Percentiles rank a stretch among this genome's conserved stretches.
Conservation (phyloP, 2,888 invertebrate genomes). For the Cryptocephalus moraei region DNA sequence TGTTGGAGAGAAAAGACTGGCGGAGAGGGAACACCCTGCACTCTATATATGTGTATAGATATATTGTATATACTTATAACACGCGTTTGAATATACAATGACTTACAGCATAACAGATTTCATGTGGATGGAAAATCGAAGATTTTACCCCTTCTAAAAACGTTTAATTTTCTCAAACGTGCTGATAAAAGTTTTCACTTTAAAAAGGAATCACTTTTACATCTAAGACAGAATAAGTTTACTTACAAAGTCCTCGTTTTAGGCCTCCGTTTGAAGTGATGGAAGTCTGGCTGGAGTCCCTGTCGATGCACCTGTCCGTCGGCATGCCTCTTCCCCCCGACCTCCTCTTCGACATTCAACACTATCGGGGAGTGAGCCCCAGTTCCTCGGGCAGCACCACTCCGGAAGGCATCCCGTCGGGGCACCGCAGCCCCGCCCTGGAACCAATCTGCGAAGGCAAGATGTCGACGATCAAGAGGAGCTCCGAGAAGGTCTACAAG, state of each 20-base stretch:
- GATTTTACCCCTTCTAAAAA: too few species aligned
- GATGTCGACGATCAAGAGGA: constrained; percentile 11
- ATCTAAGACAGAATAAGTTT: neutral
- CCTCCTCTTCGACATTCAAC: constrained; percentile 63
- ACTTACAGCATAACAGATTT: too few species aligned
- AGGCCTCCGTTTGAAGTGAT: constrained; percentile 85
- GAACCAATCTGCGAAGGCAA: constrained; percentile 47
- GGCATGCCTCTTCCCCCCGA: constrained; percentile 54
- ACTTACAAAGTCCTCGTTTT: constrained; percentile 1
- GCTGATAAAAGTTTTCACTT: too few species aligned
- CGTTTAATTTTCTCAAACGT: too few species aligned
- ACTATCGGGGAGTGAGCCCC: constrained; percentile 51
- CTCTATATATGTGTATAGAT: too few species aligned
- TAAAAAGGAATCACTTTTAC: neutral
- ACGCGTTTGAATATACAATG: too few species aligned
- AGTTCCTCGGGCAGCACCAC: constrained; percentile 51
- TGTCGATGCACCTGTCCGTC: constrained; percentile 61
- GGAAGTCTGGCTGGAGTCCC: constrained; percentile 77
- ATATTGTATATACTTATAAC: too few species aligned
- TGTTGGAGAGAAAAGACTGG: too few species aligned
- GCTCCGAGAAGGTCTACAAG: constrained; percentile 11
- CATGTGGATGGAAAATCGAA: too few species aligned
- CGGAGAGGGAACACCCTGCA: too few species aligned
- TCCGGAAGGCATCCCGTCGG: constrained; percentile 43
- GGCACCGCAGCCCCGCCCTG: constrained; percentile 39